Percentiles rank a stretch among this genome's conserved stretches.
Evolutionary conservation across 1,140 invertebrate genomes (phyloP).

Genomic region (Lordiphosa clarofinis): DNA sequence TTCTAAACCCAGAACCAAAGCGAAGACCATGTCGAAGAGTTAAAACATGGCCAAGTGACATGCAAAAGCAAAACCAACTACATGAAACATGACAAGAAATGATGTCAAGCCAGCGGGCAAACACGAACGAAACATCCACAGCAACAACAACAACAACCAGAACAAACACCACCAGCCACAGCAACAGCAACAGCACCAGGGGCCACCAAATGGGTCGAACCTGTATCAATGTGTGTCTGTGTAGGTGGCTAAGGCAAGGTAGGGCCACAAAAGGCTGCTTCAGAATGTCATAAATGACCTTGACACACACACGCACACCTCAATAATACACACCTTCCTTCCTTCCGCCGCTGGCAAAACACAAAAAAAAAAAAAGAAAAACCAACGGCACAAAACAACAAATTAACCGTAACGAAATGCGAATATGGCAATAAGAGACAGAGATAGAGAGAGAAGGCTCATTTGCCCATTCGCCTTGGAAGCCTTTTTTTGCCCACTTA

Average conservation of each 20-base stretch:
- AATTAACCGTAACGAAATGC: slow-evolving; percentile 41
- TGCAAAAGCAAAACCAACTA: slow-evolving; percentile 46
- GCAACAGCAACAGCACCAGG: too few species aligned
- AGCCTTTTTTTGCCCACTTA: slow-evolving; percentile 31
- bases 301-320: slow-evolving; percentile 54
- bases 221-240: slow-evolving; percentile 10
- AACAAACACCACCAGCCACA: slow-evolving; percentile 30
- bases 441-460: slow-evolving; percentile 15
- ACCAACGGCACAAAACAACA: slow-evolving; percentile 10
- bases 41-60: slow-evolving; percentile 70
- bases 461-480: slow-evolving; percentile 22
- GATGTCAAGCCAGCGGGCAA: slow-evolving; percentile 68
- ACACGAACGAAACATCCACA: slow-evolving; percentile 30
- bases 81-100: slow-evolving; percentile 64
- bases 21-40: slow-evolving; percentile 38
- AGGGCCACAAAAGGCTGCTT: slow-evolving; percentile 46
- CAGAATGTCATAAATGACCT: slow-evolving; percentile 68
- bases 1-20: slow-evolving; percentile 53
- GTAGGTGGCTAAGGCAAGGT: slow-evolving; percentile 32
- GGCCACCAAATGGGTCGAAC: slow-evolving; percentile 40
- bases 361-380: neutral
- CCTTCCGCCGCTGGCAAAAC: slow-evolving; percentile 50
- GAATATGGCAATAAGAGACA: slow-evolving; percentile 19
- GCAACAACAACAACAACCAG: slow-evolving; percentile 26
- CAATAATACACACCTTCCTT: slow-evolving; percentile 60